phyloP scores from a whole-genome alignment of 1,140 invertebrate genomes.

The Doryteuthis pealeii region DNA sequence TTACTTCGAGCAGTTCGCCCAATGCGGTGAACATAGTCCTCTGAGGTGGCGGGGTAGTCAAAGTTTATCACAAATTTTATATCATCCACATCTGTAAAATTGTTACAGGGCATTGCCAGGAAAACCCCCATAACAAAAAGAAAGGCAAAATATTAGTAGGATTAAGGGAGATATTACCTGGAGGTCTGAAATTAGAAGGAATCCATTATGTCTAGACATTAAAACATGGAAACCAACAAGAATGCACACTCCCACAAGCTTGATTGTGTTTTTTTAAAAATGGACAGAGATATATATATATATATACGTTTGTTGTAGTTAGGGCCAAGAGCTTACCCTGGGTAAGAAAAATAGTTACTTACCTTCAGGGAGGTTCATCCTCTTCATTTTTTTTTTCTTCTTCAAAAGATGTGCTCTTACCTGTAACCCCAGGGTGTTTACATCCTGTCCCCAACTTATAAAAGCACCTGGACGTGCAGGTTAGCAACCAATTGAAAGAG shows the following conservation, averaged over 20 bases:
- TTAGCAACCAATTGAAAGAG: conserved; percentile 19
- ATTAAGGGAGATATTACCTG: not conserved
- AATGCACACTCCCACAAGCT: conserved; percentile 28
- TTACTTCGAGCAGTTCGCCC: conserved; percentile 92
- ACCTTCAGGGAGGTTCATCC: not conserved
- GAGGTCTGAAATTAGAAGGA: not conserved
- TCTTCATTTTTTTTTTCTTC: too few relatives aligned
- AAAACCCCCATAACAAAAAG: conserved; percentile 28
- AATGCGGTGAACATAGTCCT: conserved; percentile 99
- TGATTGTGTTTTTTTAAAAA: too few relatives aligned
- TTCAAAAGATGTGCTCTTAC: not conserved
- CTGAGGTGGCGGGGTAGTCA: conserved; percentile 96
- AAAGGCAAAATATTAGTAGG: conserved; percentile 18
- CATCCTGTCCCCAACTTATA: conserved; percentile 12
- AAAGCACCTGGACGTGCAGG: conserved; percentile 1
- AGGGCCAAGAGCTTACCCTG: conserved; percentile 16
- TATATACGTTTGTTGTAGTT: not conserved
- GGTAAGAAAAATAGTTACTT: conserved; percentile 14
- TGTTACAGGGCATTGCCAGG: conserved; percentile 14
- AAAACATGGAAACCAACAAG: conserved; percentile 21
- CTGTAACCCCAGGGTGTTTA: conserved; percentile 13
- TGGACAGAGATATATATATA: too few relatives aligned
- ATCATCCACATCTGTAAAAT: conserved; percentile 89
- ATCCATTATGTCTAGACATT: not conserved
- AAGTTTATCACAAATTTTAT: conserved; percentile 99